Base-by-base conservation (phyloP, 2,888 invertebrate species). In the Hetaerina titia region DNA sequence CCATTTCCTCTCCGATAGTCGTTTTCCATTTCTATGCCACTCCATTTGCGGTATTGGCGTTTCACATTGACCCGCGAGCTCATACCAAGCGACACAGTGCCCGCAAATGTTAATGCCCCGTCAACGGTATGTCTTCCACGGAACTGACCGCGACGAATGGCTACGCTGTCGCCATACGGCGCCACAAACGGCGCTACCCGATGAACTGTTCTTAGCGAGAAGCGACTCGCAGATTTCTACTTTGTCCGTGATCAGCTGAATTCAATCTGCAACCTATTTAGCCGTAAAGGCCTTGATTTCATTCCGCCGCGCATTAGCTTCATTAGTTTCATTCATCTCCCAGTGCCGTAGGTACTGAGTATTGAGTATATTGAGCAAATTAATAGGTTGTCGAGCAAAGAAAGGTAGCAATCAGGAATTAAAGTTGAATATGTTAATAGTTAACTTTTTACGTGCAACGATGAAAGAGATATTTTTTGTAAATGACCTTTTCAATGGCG, bases 51-150 rank as follows among this genome's bases (percentile, higher is more conserved):
- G 81, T 31, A 13, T 8, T n/a, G 69, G 69, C n/a, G 69, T 69
- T 31, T 31, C 31, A 15, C 81, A 81, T 81, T 81, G 81, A 81
- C 81, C 81, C 31, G 13, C 22, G 22, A 64, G 31, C 60, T 58
- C 92, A 58, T 60, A n/a, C 60, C 56, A 94, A 31, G 31, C 81
- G 81, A 31, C 81, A 81, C 81, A 31, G 69, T 69, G 69, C 19
- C 69, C 69, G 19, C 69, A 31, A 81, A 81, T 81, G 69, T 69
- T 69, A 69, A 69, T 69, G 25, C 19, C 25, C 25, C 31, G 81
- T 81, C 31, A 11, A 45, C 45, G 45, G 45, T 45, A 45, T 31
- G 19, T 11, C 22, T 31, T 69, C 69, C 5, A 8, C 69, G 19
- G 69, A 81, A 31, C 81, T 31, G 81, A 81, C 81, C 81, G 81